Evolutionary conservation across 2,113 vertebrate species (phyloP), one percentile per base, ranked within the genome.

Genomic region (Stegostoma tigrinum): DNA sequence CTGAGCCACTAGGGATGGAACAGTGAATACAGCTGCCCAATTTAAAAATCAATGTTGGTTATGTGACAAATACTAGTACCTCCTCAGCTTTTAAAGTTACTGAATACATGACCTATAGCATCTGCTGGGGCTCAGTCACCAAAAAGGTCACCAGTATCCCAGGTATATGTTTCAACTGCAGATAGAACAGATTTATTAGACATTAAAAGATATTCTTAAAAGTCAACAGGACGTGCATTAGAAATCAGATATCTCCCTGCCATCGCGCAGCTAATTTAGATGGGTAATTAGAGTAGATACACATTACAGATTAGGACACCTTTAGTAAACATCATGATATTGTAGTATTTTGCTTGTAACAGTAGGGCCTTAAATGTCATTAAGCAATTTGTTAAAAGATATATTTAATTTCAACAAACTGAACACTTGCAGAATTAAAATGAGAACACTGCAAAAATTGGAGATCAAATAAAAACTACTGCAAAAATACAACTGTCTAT

Each of bases 21-120:
- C 52, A 52, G 94, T 21, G 68, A 34, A 95, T 95, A 95, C 94
- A 95, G 67, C 94, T 95, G 94, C 45, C 94, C 94, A 95, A 72
- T 95, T 95, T 95, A 95, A 72, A 95, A 95, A 95, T 95, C 94
- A 95, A 95, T 95, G 94, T 72, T 48, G 94, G 72, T 72, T 72
- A 95, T 95, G 72, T 95, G 72, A 72, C 94, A 70, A 95, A 95
- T 95, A 27, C 66, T 30, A 95, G 94, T 72, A 95, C 68, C 68
- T 30, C 23, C 23, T 95, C 14, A 17, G 94, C 94, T 95, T 95
- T 95, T 95, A 72, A 95, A 95, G 45, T 72, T 70, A 70, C 68
- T 75, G 38, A 72, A 95, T 95, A 70, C 17, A 70, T 95, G 94
- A 95, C 42, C 68, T 95, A 95, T 14, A 95, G 68, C 94, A 95